These are phyloP conservation scores for Bugula neritina DNA, from an alignment of 2,888 invertebrate species.

Conservation along the genomic window DNA sequence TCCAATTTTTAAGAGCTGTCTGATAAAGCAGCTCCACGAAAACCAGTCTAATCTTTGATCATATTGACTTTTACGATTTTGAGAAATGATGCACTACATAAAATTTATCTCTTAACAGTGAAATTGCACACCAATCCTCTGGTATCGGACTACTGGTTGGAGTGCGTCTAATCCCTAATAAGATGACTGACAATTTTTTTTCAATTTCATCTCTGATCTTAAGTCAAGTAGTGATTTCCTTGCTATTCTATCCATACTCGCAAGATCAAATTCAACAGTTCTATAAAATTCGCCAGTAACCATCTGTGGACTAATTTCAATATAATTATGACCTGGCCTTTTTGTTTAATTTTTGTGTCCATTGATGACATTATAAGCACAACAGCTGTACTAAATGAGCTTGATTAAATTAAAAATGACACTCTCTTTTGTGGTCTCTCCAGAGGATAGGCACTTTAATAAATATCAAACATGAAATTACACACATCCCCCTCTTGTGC, in stretches of 20 bases:
- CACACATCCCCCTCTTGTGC: slow-evolving; percentile 25
- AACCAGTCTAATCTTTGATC: slow-evolving; percentile 27
- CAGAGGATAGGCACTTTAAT: slow-evolving; percentile 26
- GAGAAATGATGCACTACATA: slow-evolving; percentile 27
- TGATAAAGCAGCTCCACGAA: slow-evolving; percentile 13
- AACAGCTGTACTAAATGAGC: slow-evolving; percentile 25
- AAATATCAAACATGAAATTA: slow-evolving; percentile 26
- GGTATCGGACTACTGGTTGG: slow-evolving; percentile 26
- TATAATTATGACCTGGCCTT: background rate
- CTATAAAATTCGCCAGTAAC: background rate
- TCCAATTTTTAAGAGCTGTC: slow-evolving; percentile 24
- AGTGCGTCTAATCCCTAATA: slow-evolving; percentile 22
- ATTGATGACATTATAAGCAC: slow-evolving; percentile 24
- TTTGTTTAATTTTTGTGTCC: slow-evolving; percentile 10
- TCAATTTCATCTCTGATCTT: slow-evolving; percentile 25
- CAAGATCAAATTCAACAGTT: background rate
- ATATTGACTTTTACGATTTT: slow-evolving; percentile 27
- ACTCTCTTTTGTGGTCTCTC: slow-evolving; percentile 27
- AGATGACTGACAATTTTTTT: slow-evolving; percentile 26
- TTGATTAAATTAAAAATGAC: slow-evolving; percentile 26
- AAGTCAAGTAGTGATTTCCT: slow-evolving; percentile 16
- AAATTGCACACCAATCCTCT: slow-evolving; percentile 26
- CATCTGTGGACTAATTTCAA: background rate
- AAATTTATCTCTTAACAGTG: slow-evolving; percentile 25
- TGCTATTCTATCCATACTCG: background rate